Base-by-base conservation (phyloP, 30 jellyfish, hydroid and myxozoan species). In the Chironex yamaguchii region DNA sequence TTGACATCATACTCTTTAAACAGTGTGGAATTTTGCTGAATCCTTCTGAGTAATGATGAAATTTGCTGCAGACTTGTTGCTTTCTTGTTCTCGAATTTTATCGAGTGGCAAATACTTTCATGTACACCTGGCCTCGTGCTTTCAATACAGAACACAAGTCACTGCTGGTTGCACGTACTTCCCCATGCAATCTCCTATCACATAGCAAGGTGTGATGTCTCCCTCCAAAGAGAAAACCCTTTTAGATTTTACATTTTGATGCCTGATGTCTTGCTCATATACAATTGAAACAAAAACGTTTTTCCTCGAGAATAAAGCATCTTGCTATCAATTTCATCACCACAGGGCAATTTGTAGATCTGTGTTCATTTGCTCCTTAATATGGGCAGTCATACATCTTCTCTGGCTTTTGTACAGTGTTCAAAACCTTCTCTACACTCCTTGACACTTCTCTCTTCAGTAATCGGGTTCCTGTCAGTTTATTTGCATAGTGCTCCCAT, bases 191-290 rank as follows among this genome's bases (percentile, higher is more conserved):
- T 25, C 54, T 33, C 22, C 64, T 80, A 64, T 79, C 90, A 54
- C 97, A 81, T 32, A 89, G 65, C 29, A 94, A 89, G 28, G 97
- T 80, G 73, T 68, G 97, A 50, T 90, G 97, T 51, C 77, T 82
- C 79, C 68, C 36, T 27, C 72, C 86, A 48, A 24, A 78, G 17
- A 34, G 64, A 31, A 93, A 90, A 20, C 73, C 50, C 17, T 13
- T 25, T 64, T 76, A 67, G 42, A 91, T 82, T 64, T 28, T 33
- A 42, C 97, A 90, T 25, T 73, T 86, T 49, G 4, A 29, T 9
- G 96, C 96, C 13, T 90, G 78, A 69, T 89, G 97, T 54, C 52
- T 70, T 70, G 29, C 88, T 3, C 88, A 87, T 0, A 67, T 70
- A 36, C 89, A 84, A 67, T 84, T 84, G 35, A 84, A 84, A 79